Conservation (phyloP, 2,113 vertebrate species). For the Camarhynchus parvulus region DNA sequence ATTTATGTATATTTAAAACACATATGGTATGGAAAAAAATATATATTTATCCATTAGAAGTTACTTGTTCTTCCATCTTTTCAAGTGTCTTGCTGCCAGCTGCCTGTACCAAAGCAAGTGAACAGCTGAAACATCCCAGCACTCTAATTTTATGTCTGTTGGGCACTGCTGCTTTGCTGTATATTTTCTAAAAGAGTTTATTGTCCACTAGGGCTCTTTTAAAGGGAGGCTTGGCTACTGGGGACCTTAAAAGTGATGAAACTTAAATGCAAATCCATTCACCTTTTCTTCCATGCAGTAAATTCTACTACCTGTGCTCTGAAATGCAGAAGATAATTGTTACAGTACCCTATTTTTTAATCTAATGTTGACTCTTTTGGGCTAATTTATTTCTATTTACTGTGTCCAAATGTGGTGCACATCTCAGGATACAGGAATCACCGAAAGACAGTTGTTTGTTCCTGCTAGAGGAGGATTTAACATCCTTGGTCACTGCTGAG, state of each 20-base stretch:
- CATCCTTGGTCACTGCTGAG: neutral
- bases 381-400: neutral
- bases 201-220: conserved; percentile 46
- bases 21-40: neutral
- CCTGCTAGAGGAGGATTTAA: neutral
- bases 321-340: neutral
- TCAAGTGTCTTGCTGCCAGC: conserved; percentile 25
- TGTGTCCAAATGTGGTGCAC: conserved; percentile 19
- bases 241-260: conserved; percentile 41
- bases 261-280: conserved; percentile 52
- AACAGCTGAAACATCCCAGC: conserved; percentile 50
- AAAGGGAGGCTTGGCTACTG: neutral
- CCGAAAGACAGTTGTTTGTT: neutral
- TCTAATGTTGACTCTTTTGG: neutral
- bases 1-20: conserved; percentile 27
- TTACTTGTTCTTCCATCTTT: conserved; percentile 13
- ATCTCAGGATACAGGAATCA: neutral
- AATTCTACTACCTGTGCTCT: neutral
- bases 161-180: conserved; percentile 13
- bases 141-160: conserved; percentile 41
- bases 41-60: conserved; percentile 29
- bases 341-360: neutral
- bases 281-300: conserved; percentile 25
- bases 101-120: conserved; percentile 17
- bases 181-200: conserved; percentile 47